These are phyloP conservation scores for Temnothorax unifasciatus DNA, from an alignment of 2,888 invertebrate genomes.

Conservation along the genomic window DNA sequence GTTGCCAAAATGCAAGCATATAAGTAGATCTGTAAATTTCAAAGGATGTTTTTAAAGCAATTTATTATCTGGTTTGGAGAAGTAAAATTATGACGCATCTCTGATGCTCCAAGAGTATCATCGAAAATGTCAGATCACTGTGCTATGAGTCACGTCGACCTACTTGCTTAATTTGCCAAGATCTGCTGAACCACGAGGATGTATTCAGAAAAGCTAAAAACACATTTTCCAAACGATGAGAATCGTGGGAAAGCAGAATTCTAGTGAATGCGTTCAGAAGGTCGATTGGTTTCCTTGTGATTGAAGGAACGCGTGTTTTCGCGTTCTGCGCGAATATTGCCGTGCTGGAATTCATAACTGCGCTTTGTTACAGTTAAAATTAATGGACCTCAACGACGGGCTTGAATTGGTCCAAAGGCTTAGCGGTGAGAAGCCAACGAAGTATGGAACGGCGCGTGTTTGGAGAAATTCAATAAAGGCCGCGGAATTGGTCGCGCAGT, in stretches of 20 bases:
- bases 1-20: not conserved
- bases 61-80: slow-evolving; percentile 2
- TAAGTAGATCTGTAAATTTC: not conserved
- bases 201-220: not conserved
- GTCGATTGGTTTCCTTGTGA: not conserved
- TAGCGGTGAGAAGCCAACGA: slow-evolving; percentile 84
- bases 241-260: slow-evolving; percentile 8
- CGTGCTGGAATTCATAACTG: slow-evolving; percentile 18
- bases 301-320: not conserved
- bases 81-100: slow-evolving; percentile 10
- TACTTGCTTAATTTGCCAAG: slow-evolving; percentile 32
- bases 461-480: slow-evolving; percentile 88
- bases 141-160: slow-evolving; percentile 9
- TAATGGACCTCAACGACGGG: slow-evolving; percentile 87
- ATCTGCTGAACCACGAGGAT: not conserved
- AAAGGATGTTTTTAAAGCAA: not conserved
- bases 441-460: slow-evolving; percentile 87
- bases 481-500: slow-evolving; percentile 88
- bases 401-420: slow-evolving; percentile 87
- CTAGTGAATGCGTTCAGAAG: not conserved
- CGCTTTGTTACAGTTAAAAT: slow-evolving; percentile 86
- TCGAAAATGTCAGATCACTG: slow-evolving; percentile 14
- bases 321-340: not conserved
- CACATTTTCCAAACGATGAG: not conserved
- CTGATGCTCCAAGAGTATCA: not conserved